Conservation (phyloP, 2,113 vertebrate genomes). For the Sceloporus undulatus region DNA sequence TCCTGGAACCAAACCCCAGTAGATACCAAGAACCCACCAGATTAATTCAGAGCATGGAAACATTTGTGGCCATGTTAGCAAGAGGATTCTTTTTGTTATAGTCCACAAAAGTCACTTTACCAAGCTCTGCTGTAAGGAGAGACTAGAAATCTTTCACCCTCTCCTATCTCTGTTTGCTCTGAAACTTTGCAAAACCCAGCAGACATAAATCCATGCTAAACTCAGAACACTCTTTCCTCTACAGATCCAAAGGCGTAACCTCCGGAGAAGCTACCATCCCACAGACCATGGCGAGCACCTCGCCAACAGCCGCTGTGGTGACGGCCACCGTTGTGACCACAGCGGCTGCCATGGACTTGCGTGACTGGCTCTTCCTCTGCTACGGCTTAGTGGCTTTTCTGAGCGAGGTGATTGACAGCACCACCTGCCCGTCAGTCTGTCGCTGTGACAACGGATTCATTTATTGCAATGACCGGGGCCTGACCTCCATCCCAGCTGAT, state of each 20-base stretch:
- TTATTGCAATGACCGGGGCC: constrained; percentile 94
- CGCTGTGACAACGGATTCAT: constrained; percentile 93
- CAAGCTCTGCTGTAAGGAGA: too few species aligned
- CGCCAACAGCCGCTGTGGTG: constrained; percentile 44
- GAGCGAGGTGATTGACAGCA: constrained; percentile 80
- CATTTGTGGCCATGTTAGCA: too few species aligned
- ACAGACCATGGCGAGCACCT: constrained; percentile 62
- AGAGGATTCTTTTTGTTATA: too few species aligned
- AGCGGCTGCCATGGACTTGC: constrained; percentile 77
- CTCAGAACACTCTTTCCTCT: neutral
- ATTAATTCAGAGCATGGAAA: too few species aligned
- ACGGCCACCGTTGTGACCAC: constrained; percentile 78
- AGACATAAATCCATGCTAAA: neutral
- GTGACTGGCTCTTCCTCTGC: constrained; percentile 83
- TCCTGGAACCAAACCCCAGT: too few species aligned
- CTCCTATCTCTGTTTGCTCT: neutral
- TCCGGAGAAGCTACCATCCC: neutral
- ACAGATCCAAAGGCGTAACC: constrained; percentile 55
- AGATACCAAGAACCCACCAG: too few species aligned
- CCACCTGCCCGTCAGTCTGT: constrained; percentile 87
- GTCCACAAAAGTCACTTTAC: too few species aligned
- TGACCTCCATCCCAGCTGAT: constrained; percentile 89
- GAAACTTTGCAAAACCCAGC: neutral
- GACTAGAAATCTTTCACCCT: neutral
- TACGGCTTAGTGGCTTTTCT: constrained; percentile 84